Conservation (phyloP, 2,797 vertebrate genomes). For the Lophius americanus region DNA sequence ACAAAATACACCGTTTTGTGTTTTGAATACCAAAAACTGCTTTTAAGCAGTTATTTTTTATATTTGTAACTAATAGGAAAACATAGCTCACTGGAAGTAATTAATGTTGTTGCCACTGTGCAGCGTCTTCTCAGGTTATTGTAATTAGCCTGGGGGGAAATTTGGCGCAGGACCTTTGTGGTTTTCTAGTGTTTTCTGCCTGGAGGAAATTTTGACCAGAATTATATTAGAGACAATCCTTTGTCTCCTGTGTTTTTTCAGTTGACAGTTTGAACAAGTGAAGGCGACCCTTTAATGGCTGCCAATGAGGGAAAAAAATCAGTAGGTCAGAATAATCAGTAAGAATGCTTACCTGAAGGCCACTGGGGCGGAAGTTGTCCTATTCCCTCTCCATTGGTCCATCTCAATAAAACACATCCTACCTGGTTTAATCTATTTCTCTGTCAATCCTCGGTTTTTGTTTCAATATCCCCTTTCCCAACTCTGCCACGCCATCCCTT, state of each 20-base stretch:
- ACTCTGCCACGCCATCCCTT: conserved; percentile 15
- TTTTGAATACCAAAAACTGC: background rate
- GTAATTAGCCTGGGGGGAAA: conserved; percentile 8
- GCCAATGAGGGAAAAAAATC: conserved; percentile 58
- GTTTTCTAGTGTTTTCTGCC: conserved; percentile 22
- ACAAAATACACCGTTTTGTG: conserved; percentile 8
- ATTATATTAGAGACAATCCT: conserved; percentile 42
- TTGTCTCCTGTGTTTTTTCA: conserved; percentile 42
- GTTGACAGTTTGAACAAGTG: conserved; percentile 55
- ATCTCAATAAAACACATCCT: conserved; percentile 49
- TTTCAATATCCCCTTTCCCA: conserved; percentile 35
- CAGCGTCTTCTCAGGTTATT: background rate
- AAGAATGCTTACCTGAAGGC: conserved; percentile 31
- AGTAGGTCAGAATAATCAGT: conserved; percentile 17
- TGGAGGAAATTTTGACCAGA: conserved; percentile 31
- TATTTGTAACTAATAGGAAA: no score
- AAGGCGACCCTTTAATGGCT: conserved; percentile 26
- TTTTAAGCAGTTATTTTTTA: no score
- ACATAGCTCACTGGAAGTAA: no score
- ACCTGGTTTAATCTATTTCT: conserved; percentile 51
- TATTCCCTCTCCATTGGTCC: conserved; percentile 9
- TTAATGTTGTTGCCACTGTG: no score
- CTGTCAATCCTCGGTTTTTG: conserved; percentile 51
- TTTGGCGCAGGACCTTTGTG: conserved; percentile 25
- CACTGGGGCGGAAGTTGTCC: conserved; percentile 19